phyloP scores from a whole-genome alignment of 2,888 invertebrate genomes.

The Pollenia angustigena region DNA sequence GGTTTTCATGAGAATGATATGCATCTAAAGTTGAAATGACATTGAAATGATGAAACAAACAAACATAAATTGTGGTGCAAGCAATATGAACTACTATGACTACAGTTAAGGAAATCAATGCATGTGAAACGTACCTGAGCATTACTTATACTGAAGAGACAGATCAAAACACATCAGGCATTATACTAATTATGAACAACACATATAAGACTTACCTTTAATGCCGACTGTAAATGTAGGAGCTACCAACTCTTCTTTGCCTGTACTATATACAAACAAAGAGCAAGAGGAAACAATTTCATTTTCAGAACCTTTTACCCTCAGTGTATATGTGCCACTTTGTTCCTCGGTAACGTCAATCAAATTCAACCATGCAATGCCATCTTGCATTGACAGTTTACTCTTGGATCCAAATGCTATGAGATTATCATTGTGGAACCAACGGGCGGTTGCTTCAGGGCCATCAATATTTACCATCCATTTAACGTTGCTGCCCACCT shows the following conservation, averaged over 20 bases:
- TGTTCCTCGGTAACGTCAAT: slow-evolving; percentile 88
- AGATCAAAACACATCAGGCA: slow-evolving; percentile 54
- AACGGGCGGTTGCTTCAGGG: slow-evolving; percentile 89
- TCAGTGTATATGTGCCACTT: slow-evolving; percentile 91
- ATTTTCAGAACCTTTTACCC: slow-evolving; percentile 90
- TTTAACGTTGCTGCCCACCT: slow-evolving; percentile 90
- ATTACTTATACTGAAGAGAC: slow-evolving; percentile 42
- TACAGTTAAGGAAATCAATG: slow-evolving; percentile 39
- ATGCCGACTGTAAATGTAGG: slow-evolving; percentile 91
- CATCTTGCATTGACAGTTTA: slow-evolving; percentile 87
- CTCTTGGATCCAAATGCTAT: slow-evolving; percentile 87
- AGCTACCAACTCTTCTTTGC: slow-evolving; percentile 86
- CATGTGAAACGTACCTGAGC: slow-evolving; percentile 65
- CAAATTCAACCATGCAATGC: slow-evolving; percentile 90
- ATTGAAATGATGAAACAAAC: slow-evolving; percentile 59
- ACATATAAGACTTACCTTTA: slow-evolving; percentile 85
- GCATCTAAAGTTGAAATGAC: slow-evolving; percentile 85
- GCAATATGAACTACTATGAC: neutral
- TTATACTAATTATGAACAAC: slow-evolving; percentile 6
- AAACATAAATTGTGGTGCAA: slow-evolving; percentile 46
- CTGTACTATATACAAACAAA: slow-evolving; percentile 84
- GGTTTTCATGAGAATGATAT: slow-evolving; percentile 89
- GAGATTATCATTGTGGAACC: slow-evolving; percentile 88
- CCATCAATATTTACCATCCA: slow-evolving; percentile 92
- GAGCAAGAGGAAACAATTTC: slow-evolving; percentile 88